Evolutionary conservation across 1,140 invertebrate genomes (phyloP).

Genomic region (Mactra quadrangularis): DNA sequence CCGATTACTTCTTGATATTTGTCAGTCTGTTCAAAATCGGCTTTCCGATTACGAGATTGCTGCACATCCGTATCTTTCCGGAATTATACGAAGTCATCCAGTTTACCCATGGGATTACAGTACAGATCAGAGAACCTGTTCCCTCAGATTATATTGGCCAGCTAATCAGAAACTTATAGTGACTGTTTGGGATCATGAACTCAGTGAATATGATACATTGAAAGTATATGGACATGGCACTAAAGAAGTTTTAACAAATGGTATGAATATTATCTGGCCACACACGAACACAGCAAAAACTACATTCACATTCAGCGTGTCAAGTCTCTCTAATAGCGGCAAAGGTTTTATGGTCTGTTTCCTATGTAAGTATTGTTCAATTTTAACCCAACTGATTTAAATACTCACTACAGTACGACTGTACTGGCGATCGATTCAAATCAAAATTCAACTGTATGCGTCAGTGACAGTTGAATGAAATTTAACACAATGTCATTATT

Average conservation of each 20-base stretch:
- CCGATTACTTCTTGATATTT: slow-evolving; percentile 6
- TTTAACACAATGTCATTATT: too few species aligned
- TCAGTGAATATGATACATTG: slow-evolving; percentile 22
- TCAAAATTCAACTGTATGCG: too few species aligned
- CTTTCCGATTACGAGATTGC: background rate
- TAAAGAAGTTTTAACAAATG: background rate
- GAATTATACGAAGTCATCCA: slow-evolving; percentile 36
- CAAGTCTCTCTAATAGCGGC: slow-evolving; percentile 8
- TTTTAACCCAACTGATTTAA: too few species aligned
- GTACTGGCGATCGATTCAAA: too few species aligned
- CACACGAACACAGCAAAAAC: too few species aligned
- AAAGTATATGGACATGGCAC: background rate
- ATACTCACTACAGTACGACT: too few species aligned
- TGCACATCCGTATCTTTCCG: background rate
- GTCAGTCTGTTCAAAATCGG: background rate
- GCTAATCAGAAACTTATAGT: background rate
- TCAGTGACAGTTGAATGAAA: too few species aligned
- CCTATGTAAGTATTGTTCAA: slow-evolving; percentile 32
- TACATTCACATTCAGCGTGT: background rate
- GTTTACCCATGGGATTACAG: slow-evolving; percentile 31
- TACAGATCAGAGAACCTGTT: background rate
- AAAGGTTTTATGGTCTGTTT: slow-evolving; percentile 31
- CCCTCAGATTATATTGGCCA: slow-evolving; percentile 6
- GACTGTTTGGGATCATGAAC: slow-evolving; percentile 20
- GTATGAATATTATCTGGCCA: background rate